Conservation (phyloP, 2,797 vertebrate genomes). For the Artibeus lituratus region DNA sequence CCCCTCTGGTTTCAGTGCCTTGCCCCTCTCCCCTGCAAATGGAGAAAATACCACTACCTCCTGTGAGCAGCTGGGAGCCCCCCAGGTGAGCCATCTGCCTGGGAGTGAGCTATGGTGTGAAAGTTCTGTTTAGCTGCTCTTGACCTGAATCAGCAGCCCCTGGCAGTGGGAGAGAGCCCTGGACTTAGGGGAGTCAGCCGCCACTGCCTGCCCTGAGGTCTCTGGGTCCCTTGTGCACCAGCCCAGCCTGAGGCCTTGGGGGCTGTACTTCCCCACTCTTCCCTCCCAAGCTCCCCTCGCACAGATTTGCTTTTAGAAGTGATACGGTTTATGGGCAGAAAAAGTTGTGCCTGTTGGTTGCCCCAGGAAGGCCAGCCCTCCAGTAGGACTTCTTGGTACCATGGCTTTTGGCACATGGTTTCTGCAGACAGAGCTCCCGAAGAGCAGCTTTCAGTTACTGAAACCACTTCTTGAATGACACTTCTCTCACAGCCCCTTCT, state of each 20-base stretch:
- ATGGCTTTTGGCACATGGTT: not conserved
- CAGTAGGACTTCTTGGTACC: not conserved
- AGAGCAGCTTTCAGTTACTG: not conserved
- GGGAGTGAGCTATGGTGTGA: not conserved
- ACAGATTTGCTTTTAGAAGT: slow-evolving; percentile 62
- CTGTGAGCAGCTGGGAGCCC: not conserved
- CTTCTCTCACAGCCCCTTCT: not conserved
- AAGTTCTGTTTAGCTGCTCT: not conserved
- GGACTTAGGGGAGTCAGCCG: not conserved
- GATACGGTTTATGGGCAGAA: slow-evolving; percentile 27
- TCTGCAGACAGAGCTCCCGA: not conserved
- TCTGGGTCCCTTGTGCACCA: not conserved
- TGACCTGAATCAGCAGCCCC: not conserved
- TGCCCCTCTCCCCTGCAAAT: not conserved
- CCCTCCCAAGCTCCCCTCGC: not conserved
- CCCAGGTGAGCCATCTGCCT: not conserved
- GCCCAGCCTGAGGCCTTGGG: not conserved
- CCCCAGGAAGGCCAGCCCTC: not conserved
- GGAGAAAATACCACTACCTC: not conserved
- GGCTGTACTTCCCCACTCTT: not conserved
- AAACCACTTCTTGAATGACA: not conserved
- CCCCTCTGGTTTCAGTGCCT: not conserved
- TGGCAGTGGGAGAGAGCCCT: not conserved
- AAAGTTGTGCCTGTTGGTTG: not conserved
- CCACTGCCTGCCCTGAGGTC: not conserved